Base-by-base conservation (phyloP, 2,888 invertebrate genomes). In the Exocentrus adspersus region DNA sequence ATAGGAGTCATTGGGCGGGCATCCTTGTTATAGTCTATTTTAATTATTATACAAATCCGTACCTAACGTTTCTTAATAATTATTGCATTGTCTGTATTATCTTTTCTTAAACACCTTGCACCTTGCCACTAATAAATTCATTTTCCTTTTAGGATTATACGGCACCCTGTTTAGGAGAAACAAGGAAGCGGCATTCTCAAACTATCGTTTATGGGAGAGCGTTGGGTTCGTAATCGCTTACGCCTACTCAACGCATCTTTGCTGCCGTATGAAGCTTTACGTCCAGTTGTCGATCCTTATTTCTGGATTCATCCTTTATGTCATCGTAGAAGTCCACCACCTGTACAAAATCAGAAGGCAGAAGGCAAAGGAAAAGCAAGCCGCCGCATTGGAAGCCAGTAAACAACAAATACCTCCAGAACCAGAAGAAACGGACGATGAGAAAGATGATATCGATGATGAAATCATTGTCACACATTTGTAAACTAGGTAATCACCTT, bases 131-230 rank as follows among this genome's bases (percentile, higher is more conserved):
- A n/a, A n/a, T n/a, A n/a, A n/a, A n/a, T n/a, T n/a, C n/a, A n/a
- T n/a, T n/a, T n/a, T n/a, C n/a, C n/a, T 68, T 83, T 0, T 85
- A 93, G 93, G 93, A 71, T 85, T 95, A 16, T 95, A 94, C 79
- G 95, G 95, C 56, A 90, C 92, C 12, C 86, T 94, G 67, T 95
- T 93, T 86, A 86, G 92, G 77, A 90, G 92, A 62, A 94, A 94
- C 86, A 94, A 94, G 79, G 95, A 95, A 81, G 94, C 95, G 0
- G 95, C 95, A 1, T 95, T 95, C 86, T 94, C 94, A 60, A 95
- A 95, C 85, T 95, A 90, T 83, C 88, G 94, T 21, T 87, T 95
- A 4, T 95, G 95, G 95, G 95, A 95, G 82, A 93, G 93, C 56
- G 89, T 91, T 2, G 95, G 95, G 1, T 95, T 95, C 82, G 94